These are phyloP conservation scores for Microcebus lehilahytsara DNA, from an alignment of 2,113 vertebrate genomes.

Conservation along the genomic window DNA sequence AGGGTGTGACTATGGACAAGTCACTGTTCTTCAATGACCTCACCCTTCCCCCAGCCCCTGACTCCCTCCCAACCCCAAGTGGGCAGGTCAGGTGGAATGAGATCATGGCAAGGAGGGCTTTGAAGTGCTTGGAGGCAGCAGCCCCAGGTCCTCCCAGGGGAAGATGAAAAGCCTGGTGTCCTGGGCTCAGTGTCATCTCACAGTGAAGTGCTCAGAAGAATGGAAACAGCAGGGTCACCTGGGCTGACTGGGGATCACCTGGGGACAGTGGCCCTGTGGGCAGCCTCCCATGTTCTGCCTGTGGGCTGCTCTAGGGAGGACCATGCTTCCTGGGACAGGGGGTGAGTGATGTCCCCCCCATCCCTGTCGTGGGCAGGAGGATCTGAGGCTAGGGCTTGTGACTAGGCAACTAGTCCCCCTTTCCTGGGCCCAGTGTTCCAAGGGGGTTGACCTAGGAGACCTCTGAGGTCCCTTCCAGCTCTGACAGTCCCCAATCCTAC, in stretches of 20 bases:
- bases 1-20: not conserved
- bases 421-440: not conserved
- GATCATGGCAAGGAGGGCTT: slow-evolving; percentile 38
- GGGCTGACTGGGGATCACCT: not conserved
- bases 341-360: not conserved
- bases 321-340: not conserved
- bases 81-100: not conserved
- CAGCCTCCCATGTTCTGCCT: not conserved
- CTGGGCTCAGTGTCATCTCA: not conserved
- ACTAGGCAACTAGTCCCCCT: not conserved
- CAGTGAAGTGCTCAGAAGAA: slow-evolving; percentile 12
- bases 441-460: not conserved
- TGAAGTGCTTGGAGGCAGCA: not conserved
- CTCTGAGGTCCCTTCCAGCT: not conserved
- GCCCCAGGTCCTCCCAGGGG: not conserved
- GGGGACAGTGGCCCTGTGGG: not conserved
- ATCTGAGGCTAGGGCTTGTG: not conserved
- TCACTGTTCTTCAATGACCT: not conserved
- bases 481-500: not conserved
- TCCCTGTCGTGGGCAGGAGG: not conserved
- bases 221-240: not conserved
- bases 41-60: not conserved
- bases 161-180: slow-evolving; percentile 40
- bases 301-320: not conserved
- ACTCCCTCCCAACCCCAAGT: not conserved